These are phyloP conservation scores for Eupeodes corollae DNA, from an alignment of 1,140 invertebrate species.

Conservation along the genomic window DNA sequence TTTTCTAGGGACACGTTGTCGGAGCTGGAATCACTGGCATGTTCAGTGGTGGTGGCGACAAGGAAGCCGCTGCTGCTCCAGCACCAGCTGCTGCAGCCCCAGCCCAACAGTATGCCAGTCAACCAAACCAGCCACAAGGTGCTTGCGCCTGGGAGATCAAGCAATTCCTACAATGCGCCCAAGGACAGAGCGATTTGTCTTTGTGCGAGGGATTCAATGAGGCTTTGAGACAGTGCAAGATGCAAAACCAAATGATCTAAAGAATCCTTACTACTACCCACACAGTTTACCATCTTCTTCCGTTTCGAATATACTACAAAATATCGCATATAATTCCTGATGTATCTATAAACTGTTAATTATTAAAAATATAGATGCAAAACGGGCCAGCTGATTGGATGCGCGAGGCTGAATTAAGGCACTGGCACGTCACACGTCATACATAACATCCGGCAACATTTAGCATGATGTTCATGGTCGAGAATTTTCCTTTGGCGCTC, in stretches of 20 bases:
- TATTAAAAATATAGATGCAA: neutral
- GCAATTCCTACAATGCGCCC: conserved; percentile 80
- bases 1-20: conserved; percentile 62
- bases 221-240: conserved; percentile 81
- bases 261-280: neutral
- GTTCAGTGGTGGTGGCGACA: conserved; percentile 61
- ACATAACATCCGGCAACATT: conserved; percentile 67
- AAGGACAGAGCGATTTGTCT: conserved; percentile 68
- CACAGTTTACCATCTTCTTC: neutral
- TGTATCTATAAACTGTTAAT: neutral
- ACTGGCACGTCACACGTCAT: conserved; percentile 56
- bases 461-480: too few relatives aligned
- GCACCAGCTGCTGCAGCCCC: conserved; percentile 28
- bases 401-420: conserved; percentile 49
- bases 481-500: too few relatives aligned
- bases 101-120: conserved; percentile 33
- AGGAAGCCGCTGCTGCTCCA: conserved; percentile 40
- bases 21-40: conserved; percentile 75
- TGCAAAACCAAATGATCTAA: conserved; percentile 33
- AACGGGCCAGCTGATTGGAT: conserved; percentile 55
- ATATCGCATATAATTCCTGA: neutral
- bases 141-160: conserved; percentile 81
- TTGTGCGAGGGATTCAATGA: conserved; percentile 90
- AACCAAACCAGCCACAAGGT: conserved; percentile 46
- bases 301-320: neutral